Evolutionary conservation across 2,888 invertebrate species (phyloP).

Genomic region (Heliothis peltigera): DNA sequence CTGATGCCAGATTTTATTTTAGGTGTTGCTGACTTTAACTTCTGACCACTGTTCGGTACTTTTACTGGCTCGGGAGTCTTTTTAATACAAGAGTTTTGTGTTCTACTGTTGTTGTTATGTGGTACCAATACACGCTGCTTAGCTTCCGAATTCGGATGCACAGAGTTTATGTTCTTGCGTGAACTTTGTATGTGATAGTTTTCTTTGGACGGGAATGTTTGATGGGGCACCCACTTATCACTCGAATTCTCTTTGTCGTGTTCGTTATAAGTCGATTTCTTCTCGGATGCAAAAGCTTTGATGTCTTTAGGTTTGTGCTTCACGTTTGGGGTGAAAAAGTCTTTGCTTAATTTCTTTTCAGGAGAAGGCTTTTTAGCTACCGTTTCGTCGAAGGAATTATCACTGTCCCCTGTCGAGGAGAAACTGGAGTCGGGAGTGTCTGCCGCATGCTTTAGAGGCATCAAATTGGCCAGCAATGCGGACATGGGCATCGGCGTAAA

Average conservation of each 20-base stretch:
- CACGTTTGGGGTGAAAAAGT: conserved; percentile 72
- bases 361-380: conserved; percentile 70
- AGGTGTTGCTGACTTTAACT: conserved; percentile 78
- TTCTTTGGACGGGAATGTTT: conserved; percentile 72
- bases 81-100: conserved; percentile 65
- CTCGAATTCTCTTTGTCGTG: conserved; percentile 78
- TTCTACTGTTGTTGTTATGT: conserved; percentile 69
- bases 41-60: conserved; percentile 68
- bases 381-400: conserved; percentile 76
- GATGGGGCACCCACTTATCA: conserved; percentile 67
- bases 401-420: conserved; percentile 78
- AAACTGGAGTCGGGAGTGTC: conserved; percentile 78
- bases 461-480: conserved; percentile 81
- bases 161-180: conserved; percentile 59
- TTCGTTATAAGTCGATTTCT: conserved; percentile 67
- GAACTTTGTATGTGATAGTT: conserved; percentile 62
- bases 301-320: conserved; percentile 69
- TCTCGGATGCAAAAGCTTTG: conserved; percentile 76
- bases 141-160: conserved; percentile 65
- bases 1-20: conserved; percentile 83
- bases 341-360: conserved; percentile 62
- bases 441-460: conserved; percentile 73
- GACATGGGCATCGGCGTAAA: conserved; percentile 87
- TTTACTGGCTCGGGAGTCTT: conserved; percentile 76
- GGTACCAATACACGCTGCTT: conserved; percentile 72